phyloP scores from a whole-genome alignment of 2,888 invertebrate genomes.

The Tridacna crocea region DNA sequence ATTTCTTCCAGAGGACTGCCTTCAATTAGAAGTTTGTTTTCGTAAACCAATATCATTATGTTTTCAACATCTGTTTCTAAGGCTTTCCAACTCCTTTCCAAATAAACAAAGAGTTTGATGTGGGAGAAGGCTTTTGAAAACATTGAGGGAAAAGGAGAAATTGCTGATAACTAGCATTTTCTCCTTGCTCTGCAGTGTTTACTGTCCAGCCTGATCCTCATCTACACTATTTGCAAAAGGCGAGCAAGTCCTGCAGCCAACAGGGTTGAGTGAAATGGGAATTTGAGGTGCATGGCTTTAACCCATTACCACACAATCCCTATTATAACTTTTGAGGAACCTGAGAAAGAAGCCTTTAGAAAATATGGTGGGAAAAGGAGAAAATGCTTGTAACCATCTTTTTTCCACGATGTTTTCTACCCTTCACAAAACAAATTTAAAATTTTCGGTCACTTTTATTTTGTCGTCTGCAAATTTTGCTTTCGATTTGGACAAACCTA shows the following conservation, averaged over 20 bases:
- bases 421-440: no score
- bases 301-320: background rate
- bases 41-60: constrained; percentile 5
- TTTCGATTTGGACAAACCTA: no score
- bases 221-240: background rate
- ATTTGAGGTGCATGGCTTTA: background rate
- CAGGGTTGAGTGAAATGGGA: background rate
- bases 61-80: constrained; percentile 4
- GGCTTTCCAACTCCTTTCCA: background rate
- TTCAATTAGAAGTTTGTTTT: constrained; percentile 16
- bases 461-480: no score
- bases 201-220: background rate
- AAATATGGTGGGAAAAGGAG: background rate
- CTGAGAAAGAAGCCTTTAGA: background rate
- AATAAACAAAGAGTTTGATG: background rate
- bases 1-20: constrained; percentile 5
- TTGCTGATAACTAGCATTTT: no score
- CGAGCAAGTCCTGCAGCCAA: background rate
- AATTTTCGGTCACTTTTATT: no score
- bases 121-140: background rate
- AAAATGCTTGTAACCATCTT: no score
- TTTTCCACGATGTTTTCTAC: background rate
- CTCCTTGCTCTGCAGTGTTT: background rate
- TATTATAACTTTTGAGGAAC: background rate
- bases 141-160: background rate